Conservation (phyloP, 2,797 vertebrate species). For the Ataeniobius toweri region DNA sequence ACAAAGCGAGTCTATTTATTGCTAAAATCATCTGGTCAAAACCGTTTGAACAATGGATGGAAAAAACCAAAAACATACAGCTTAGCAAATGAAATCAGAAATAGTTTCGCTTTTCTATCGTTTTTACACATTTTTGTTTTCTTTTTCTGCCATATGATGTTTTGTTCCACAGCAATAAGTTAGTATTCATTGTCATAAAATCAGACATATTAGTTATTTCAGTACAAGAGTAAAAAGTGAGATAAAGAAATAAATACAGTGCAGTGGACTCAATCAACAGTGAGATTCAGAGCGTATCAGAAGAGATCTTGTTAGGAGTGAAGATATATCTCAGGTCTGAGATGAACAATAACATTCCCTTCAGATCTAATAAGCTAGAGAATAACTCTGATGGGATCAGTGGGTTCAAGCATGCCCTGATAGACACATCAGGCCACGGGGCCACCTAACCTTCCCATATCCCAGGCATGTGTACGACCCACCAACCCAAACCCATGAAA, state of each 20-base stretch:
- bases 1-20: background rate
- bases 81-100: background rate
- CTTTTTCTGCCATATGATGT: background rate
- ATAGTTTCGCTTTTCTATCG: no score
- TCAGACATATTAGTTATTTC: background rate
- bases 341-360: no score
- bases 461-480: no score
- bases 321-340: no score
- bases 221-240: background rate
- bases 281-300: no score
- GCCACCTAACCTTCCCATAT: no score
- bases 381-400: no score
- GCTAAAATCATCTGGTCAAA: background rate
- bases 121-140: background rate
- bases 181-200: background rate
- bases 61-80: background rate
- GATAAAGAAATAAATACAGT: background rate
- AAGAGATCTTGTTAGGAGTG: no score
- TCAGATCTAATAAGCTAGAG: no score
- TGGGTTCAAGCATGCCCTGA: no score
- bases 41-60: background rate
- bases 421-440: no score
- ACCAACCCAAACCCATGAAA: no score
- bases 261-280: background rate
- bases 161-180: background rate